Evolutionary conservation across 2,113 vertebrate species (phyloP).

Genomic region (Solea senegalensis): DNA sequence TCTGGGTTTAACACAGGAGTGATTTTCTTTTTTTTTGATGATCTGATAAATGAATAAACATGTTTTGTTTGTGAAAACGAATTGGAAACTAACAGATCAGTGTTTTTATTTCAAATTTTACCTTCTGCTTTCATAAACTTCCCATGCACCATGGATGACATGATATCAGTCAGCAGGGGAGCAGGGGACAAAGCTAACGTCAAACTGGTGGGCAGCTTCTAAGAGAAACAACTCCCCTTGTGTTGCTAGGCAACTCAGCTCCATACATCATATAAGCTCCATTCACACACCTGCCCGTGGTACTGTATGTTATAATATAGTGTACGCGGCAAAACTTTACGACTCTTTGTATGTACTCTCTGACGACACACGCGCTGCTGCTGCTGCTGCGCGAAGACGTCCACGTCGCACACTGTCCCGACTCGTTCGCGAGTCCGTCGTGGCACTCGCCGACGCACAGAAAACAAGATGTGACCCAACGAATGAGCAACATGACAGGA

Average conservation of each 20-base stretch:
- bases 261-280: background rate
- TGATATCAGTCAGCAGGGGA: background rate
- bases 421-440: background rate
- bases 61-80: no score
- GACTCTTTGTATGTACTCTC: no score
- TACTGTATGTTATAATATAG: background rate
- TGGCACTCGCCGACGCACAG: background rate
- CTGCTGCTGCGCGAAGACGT: background rate
- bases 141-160: no score
- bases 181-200: background rate
- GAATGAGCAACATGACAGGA: background rate
- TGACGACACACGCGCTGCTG: background rate
- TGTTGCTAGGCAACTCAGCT: background rate
- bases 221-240: background rate
- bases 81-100: no score
- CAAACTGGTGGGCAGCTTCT: background rate
- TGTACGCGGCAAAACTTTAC: background rate
- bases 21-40: no score
- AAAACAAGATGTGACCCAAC: background rate
- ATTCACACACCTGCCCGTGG: background rate
- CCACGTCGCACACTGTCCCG: background rate
- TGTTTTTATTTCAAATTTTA: no score
- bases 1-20: no score
- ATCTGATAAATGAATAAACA: no score
- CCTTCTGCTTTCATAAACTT: no score